Evolutionary conservation across 2,888 invertebrate genomes (phyloP).

Genomic region (Chymomyza caudatula): DNA sequence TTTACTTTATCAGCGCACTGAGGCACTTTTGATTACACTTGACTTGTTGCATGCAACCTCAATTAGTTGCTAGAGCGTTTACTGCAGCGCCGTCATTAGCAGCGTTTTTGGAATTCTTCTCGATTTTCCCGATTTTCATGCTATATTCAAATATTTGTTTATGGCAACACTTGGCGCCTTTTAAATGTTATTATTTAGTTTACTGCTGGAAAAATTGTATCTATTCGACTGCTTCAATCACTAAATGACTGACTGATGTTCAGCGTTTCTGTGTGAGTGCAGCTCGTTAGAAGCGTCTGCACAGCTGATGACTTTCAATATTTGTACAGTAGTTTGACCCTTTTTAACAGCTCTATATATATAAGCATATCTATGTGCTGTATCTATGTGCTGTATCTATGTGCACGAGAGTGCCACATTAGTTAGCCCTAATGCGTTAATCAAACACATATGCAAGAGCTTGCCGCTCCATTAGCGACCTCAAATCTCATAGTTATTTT

Average conservation of each 20-base stretch:
- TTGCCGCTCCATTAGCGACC: constrained; percentile 20
- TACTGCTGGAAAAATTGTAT: constrained; percentile 34
- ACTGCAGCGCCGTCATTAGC: constrained; percentile 25
- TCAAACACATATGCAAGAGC: constrained; percentile 29
- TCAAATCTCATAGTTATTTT: constrained; percentile 10
- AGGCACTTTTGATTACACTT: constrained; percentile 49
- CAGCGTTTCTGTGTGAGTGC: constrained; percentile 29
- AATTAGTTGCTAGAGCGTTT: constrained; percentile 37
- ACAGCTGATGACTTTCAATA: constrained; percentile 60
- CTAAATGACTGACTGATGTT: not conserved
- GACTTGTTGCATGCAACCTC: constrained; percentile 8
- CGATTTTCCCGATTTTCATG: constrained; percentile 14
- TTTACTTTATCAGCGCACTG: constrained; percentile 26
- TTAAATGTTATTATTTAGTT: constrained; percentile 74
- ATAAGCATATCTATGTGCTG: not conserved
- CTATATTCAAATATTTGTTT: constrained; percentile 73
- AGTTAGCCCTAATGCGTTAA: constrained; percentile 45
- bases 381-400: constrained; percentile 32
- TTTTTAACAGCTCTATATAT: constrained; percentile 63
- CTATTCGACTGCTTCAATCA: not conserved
- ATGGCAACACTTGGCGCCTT: constrained; percentile 77
- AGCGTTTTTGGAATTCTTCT: constrained; percentile 2
- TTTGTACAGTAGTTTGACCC: constrained; percentile 71
- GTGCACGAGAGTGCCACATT: constrained; percentile 45
- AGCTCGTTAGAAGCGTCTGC: constrained; percentile 49